Percentiles rank a stretch among this genome's conserved stretches.
phyloP scores from a whole-genome alignment of 2,888 invertebrate genomes.

The Cantharis rustica region DNA sequence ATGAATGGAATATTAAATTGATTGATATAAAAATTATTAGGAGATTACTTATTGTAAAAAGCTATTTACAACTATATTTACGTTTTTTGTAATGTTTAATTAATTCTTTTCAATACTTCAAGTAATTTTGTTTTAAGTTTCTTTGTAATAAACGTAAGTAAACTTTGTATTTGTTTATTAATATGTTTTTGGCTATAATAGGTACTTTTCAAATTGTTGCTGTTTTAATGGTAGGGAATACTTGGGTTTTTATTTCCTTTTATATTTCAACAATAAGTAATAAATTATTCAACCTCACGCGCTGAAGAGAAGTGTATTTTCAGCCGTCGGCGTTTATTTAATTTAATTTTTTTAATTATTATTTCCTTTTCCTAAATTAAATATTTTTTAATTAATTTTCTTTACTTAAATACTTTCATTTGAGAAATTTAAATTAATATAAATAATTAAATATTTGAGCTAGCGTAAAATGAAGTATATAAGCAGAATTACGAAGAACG shows the following conservation, averaged over 20 bases:
- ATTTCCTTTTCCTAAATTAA: neutral
- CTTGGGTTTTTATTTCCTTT: neutral
- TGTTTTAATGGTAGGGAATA: neutral
- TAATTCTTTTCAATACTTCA: neutral
- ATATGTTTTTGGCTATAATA: neutral
- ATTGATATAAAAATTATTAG: no score
- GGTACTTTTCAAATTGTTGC: neutral
- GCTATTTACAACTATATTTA: no score
- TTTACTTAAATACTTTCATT: neutral
- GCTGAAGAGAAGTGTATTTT: neutral
- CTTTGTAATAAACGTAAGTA: no score
- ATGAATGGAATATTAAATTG: no score
- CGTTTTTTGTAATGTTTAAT: no score
- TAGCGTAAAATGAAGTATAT: neutral
- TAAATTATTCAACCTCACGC: neutral
- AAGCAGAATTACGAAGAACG: neutral
- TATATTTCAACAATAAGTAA: neutral
- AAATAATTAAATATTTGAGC: no score
- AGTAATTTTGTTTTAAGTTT: no score
- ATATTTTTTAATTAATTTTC: neutral
- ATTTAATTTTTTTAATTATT: neutral
- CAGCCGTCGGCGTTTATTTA: neutral
- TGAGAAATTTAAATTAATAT: neutral
- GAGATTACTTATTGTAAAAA: no score
- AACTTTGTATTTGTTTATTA: neutral